Evolutionary conservation across 2,113 vertebrate species (phyloP).

Genomic region (Paralichthys olivaceus): DNA sequence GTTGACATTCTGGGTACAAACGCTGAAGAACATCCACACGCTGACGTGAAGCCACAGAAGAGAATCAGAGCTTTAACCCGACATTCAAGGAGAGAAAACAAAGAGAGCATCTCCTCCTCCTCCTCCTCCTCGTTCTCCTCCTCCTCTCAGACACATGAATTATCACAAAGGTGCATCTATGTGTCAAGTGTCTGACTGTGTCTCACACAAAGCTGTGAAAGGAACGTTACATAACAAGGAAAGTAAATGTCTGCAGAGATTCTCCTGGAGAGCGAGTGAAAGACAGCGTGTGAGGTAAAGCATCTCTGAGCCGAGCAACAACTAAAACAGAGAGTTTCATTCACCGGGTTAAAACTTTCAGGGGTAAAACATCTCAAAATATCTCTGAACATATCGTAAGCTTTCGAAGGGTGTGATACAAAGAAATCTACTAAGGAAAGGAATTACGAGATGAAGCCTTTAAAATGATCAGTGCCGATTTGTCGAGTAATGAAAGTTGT

Average conservation of each 20-base stretch:
- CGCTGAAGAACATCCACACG: slow-evolving; percentile 11
- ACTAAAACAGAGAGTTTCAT: too few species aligned
- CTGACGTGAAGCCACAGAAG: not conserved
- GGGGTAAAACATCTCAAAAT: too few species aligned
- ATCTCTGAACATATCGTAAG: too few species aligned
- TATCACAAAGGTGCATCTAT: not conserved
- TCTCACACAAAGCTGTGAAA: not conserved
- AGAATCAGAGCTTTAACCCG: not conserved
- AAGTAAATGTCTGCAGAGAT: not conserved
- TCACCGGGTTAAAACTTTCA: too few species aligned
- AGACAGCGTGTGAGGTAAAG: not conserved
- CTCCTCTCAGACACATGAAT: not conserved
- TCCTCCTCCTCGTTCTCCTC: not conserved
- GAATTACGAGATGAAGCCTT: not conserved
- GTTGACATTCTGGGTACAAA: slow-evolving; percentile 2
- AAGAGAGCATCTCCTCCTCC: too few species aligned
- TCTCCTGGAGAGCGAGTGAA: not conserved
- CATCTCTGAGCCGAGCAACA: too few species aligned
- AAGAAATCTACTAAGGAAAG: too few species aligned
- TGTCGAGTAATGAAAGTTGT: too few species aligned
- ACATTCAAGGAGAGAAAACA: not conserved
- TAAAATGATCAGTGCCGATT: not conserved
- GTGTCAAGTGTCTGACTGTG: not conserved
- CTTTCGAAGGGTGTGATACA: too few species aligned
- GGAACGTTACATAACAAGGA: not conserved